Conservation (phyloP, 2,888 invertebrate genomes). For the Perdita meconis region DNA sequence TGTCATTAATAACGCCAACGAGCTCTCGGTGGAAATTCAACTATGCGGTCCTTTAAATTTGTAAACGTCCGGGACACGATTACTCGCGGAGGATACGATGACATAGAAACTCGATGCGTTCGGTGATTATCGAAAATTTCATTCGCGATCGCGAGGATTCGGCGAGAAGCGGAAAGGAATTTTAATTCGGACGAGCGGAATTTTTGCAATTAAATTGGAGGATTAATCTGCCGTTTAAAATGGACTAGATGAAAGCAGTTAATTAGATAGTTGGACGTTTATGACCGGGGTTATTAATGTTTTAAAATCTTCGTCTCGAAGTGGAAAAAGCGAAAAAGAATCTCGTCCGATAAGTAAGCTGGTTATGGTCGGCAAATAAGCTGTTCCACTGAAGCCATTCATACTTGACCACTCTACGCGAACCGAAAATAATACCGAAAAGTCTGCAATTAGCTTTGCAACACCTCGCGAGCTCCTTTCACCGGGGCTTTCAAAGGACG, state of each 20-base stretch:
- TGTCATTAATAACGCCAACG: conserved; percentile 58
- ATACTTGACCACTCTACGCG: background rate
- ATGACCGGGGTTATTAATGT: too few relatives aligned
- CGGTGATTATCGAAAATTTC: background rate
- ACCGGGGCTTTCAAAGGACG: background rate
- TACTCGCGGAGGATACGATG: conserved; percentile 1
- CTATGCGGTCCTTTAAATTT: conserved; percentile 40
- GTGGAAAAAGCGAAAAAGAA: background rate
- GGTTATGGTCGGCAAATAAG: conserved; percentile 7
- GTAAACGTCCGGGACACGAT: conserved; percentile 25
- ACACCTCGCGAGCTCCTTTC: conserved; percentile 3
- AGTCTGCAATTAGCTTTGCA: conserved; percentile 4
- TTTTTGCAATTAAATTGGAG: background rate
- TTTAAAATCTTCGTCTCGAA: background rate
- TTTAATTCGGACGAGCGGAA: background rate
- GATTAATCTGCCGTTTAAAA: background rate
- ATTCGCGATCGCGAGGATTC: background rate
- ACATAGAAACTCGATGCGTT: conserved; percentile 22
- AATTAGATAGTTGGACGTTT: too few relatives aligned
- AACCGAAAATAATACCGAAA: conserved; percentile 3
- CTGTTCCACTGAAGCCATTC: conserved; percentile 14
- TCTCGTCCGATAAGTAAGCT: background rate
- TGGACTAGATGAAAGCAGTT: too few relatives aligned
- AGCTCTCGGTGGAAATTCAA: conserved; percentile 36
- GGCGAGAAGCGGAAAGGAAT: background rate